These are phyloP conservation scores for Eurystomus glaucurus DNA, from an alignment of 2,797 vertebrate genomes.

Conservation along the genomic window DNA sequence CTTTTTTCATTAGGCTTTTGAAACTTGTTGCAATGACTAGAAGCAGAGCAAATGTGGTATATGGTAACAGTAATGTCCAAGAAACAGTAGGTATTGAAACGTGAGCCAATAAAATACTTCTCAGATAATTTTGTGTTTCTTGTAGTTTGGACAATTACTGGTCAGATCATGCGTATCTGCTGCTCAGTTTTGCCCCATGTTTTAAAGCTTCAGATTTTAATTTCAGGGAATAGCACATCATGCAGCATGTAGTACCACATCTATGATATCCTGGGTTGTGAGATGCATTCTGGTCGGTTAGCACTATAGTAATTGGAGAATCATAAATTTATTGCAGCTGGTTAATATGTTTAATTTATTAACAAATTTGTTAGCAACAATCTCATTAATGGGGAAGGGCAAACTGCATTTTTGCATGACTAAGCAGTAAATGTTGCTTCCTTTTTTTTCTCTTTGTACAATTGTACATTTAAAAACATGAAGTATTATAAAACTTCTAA, in stretches of 20 bases:
- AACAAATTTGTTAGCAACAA: background rate
- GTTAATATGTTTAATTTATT: background rate
- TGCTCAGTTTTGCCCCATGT: background rate
- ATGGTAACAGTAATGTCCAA: background rate
- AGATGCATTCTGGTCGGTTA: background rate
- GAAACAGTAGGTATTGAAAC: background rate
- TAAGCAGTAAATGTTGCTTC: background rate
- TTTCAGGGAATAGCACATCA: background rate
- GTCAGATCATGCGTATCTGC: background rate
- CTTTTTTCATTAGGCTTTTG: background rate
- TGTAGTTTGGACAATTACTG: background rate
- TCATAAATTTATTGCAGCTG: background rate
- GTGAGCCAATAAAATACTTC: background rate
- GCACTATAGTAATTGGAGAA: background rate
- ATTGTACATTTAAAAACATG: background rate
- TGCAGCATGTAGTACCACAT: rapidly evolving
- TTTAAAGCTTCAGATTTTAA: background rate
- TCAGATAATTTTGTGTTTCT: background rate
- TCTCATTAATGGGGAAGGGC: background rate
- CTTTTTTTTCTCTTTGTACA: background rate
- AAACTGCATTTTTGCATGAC: background rate
- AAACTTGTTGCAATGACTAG: background rate
- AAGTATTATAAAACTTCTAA: background rate
- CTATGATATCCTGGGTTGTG: background rate
- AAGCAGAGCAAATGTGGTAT: background rate